Conservation (phyloP, 2,888 invertebrate species). For the Drosophila atripex region DNA sequence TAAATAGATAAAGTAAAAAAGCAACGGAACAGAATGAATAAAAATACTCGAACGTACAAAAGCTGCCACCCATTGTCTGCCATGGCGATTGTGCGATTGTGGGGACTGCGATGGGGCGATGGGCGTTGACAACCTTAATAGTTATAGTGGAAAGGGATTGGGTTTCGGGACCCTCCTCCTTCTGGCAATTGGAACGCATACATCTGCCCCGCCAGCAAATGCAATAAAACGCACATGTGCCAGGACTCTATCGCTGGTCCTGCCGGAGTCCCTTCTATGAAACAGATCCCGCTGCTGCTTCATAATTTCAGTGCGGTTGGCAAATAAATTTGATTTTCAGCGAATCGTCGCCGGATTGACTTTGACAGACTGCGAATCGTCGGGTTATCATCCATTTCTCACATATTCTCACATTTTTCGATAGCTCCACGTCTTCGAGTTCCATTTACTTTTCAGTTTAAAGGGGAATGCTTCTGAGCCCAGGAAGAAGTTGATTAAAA, state of each 20-base stretch:
- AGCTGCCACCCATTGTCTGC: slow-evolving; percentile 29
- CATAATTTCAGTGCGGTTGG: slow-evolving; percentile 75
- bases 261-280: neutral
- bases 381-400: slow-evolving; percentile 5
- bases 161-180: slow-evolving; percentile 19
- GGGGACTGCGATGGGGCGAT: slow-evolving; percentile 46
- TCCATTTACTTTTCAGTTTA: neutral
- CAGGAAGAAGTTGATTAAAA: slow-evolving; percentile 9
- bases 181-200: slow-evolving; percentile 62
- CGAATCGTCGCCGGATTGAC: slow-evolving; percentile 67
- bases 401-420: neutral
- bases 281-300: slow-evolving; percentile 2
- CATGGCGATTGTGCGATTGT: slow-evolving; percentile 1
- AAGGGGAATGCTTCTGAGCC: too few relatives aligned
- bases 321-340: slow-evolving; percentile 77
- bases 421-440: neutral
- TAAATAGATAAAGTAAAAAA: slow-evolving; percentile 58
- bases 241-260: slow-evolving; percentile 16
- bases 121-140: slow-evolving; percentile 69
- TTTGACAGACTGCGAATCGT: slow-evolving; percentile 36
- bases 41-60: slow-evolving; percentile 75
- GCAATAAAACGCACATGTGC: slow-evolving; percentile 75
- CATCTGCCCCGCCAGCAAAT: slow-evolving; percentile 48
- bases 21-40: slow-evolving; percentile 70
- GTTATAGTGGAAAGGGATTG: slow-evolving; percentile 42